Conservation (phyloP, 2,113 vertebrate species). For the Tupaia tana region DNA sequence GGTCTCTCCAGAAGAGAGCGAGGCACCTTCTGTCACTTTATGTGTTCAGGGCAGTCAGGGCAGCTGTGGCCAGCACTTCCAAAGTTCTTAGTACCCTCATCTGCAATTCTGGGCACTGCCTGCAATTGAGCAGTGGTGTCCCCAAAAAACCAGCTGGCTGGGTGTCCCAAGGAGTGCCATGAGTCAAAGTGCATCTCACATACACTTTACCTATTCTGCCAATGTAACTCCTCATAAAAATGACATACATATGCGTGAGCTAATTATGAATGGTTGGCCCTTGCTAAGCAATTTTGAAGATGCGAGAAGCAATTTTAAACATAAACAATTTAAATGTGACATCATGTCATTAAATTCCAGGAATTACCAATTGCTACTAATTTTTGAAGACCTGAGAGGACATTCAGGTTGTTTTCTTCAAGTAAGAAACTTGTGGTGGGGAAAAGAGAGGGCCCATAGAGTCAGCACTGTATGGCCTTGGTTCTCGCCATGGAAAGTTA, state of each 20-base stretch:
- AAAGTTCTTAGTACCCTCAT: neutral
- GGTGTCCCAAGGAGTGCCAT: neutral
- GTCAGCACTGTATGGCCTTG: neutral
- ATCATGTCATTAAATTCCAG: neutral
- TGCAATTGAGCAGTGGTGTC: neutral
- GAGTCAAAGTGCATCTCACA: conserved; percentile 49
- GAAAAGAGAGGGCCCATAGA: neutral
- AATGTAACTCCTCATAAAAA: conserved; percentile 58
- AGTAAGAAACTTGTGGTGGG: neutral
- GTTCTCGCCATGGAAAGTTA: neutral
- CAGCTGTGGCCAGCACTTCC: neutral
- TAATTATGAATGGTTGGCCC: conserved; percentile 17
- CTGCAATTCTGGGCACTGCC: neutral
- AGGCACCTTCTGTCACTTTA: conserved; percentile 44
- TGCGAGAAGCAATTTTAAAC: conserved; percentile 42
- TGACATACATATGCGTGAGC: neutral
- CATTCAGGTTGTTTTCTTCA: conserved; percentile 6
- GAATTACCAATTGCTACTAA: conserved; percentile 4
- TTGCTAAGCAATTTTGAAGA: conserved; percentile 57
- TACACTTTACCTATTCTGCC: neutral
- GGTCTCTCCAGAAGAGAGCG: neutral
- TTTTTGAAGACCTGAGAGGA: conserved; percentile 35
- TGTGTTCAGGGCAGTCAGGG: conserved; percentile 11
- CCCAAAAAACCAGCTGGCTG: neutral
- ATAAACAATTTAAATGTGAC: conserved; percentile 31